phyloP scores from a whole-genome alignment of 2,797 vertebrate genomes.

The Hipposideros larvatus region DNA sequence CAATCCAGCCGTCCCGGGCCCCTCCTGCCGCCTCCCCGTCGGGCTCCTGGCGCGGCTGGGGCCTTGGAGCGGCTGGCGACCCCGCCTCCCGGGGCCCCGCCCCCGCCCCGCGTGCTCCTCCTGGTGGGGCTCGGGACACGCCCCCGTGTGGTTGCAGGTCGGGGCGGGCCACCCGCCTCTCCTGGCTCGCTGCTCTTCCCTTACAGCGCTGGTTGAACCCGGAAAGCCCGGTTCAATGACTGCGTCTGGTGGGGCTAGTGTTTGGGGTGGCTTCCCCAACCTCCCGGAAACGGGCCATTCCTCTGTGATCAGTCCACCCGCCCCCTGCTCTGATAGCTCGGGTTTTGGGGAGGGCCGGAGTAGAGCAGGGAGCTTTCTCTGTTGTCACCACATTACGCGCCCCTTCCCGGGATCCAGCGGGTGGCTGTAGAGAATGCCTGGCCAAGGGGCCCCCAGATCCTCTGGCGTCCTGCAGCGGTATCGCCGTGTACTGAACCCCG shows the following conservation, averaged over 20 bases:
- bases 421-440: fast-evolving
- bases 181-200: fast-evolving
- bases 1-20: not conserved
- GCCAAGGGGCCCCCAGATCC: not conserved
- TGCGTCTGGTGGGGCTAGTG: not conserved
- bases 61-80: not conserved
- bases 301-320: not conserved
- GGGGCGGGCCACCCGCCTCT: fast-evolving
- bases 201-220: fast-evolving
- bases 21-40: not conserved
- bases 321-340: not conserved
- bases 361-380: not conserved
- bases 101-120: not conserved
- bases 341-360: not conserved
- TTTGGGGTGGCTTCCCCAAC: not conserved
- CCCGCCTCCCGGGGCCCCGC: not conserved
- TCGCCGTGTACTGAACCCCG: not conserved
- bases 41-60: not conserved
- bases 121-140: not conserved
- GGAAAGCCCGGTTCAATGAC: not conserved
- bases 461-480: not conserved
- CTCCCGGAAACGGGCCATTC: slow-evolving; percentile 47
- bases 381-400: not conserved
- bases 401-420: not conserved
- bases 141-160: slow-evolving; percentile 18